Evolutionary conservation across 2,797 vertebrate genomes (phyloP).

Genomic region (Neomorphus geoffroyi): DNA sequence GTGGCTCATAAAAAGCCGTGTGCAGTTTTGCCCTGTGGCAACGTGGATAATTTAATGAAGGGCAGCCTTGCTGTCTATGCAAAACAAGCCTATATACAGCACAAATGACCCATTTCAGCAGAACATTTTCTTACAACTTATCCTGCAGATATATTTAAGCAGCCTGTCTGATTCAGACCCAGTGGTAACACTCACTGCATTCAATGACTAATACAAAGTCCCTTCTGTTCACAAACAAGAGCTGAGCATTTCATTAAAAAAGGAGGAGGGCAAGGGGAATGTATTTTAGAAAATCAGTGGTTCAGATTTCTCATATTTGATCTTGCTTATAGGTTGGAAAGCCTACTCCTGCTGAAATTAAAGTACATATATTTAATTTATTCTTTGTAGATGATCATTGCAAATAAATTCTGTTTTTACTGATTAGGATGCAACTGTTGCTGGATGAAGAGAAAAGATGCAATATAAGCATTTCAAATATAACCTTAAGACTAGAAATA

Average conservation of each 20-base stretch:
- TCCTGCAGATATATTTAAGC: constrained; percentile 41
- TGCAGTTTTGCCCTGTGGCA: background rate
- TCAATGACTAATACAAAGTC: constrained; percentile 46
- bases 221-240: constrained; percentile 41
- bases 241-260: background rate
- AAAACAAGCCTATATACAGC: background rate
- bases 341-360: background rate
- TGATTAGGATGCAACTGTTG: background rate
- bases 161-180: constrained; percentile 8
- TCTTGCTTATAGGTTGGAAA: background rate
- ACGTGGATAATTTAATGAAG: background rate
- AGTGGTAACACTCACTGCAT: constrained; percentile 47
- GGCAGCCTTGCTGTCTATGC: background rate
- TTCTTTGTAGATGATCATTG: background rate
- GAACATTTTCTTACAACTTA: constrained; percentile 14
- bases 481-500: background rate
- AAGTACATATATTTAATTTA: background rate
- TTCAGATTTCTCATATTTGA: constrained; percentile 18
- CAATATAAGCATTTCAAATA: background rate
- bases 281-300: constrained; percentile 26
- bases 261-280: constrained; percentile 12
- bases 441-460: background rate
- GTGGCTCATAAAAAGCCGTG: background rate
- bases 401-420: background rate
- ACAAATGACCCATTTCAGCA: background rate